A percentile compares a stretch with the other conserved stretches of the same genome.
phyloP scores from a whole-genome alignment of 1,140 invertebrate genomes.

The Pseudomyrmex cubaensis region DNA sequence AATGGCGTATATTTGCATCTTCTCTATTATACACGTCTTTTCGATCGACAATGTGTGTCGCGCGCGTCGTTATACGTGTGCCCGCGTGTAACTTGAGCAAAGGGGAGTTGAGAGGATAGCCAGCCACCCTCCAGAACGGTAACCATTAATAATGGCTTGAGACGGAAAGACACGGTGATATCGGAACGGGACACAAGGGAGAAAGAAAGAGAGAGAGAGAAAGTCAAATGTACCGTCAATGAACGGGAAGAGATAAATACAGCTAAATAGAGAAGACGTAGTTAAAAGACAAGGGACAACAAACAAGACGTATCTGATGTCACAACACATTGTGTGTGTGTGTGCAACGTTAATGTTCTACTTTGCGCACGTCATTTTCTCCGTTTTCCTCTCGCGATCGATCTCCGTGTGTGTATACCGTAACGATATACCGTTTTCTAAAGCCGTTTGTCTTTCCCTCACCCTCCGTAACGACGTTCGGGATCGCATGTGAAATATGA shows the following conservation, averaged over 20 bases:
- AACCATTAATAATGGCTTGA: conserved; percentile 67
- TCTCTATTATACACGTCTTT: not conserved
- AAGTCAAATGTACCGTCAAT: conserved; percentile 41
- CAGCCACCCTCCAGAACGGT: conserved; percentile 28
- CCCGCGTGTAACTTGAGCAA: conserved; percentile 19
- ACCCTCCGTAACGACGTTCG: not conserved
- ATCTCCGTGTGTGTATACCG: conserved; percentile 17
- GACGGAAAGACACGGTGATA: conserved; percentile 16
- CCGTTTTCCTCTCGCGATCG: conserved; percentile 49
- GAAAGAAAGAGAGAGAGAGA: not conserved
- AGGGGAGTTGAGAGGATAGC: not conserved
- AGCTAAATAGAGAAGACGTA: conserved; percentile 1
- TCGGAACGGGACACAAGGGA: not conserved
- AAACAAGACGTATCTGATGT: conserved; percentile 55
- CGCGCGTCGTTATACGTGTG: not conserved
- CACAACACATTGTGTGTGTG: conserved; percentile 4
- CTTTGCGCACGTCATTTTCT: conserved; percentile 59
- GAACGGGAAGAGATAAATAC: not conserved
- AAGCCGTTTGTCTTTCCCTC: conserved; percentile 63
- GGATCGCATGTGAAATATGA: conserved; percentile 32
- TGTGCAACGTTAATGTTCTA: conserved; percentile 64
- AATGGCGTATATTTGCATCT: conserved; percentile 26
- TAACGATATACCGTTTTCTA: conserved; percentile 36
- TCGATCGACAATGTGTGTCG: not conserved
- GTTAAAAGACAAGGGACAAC: not conserved